These are phyloP conservation scores for Neocrepidodera transversa DNA, from an alignment of 2,888 invertebrate species.

Conservation along the genomic window DNA sequence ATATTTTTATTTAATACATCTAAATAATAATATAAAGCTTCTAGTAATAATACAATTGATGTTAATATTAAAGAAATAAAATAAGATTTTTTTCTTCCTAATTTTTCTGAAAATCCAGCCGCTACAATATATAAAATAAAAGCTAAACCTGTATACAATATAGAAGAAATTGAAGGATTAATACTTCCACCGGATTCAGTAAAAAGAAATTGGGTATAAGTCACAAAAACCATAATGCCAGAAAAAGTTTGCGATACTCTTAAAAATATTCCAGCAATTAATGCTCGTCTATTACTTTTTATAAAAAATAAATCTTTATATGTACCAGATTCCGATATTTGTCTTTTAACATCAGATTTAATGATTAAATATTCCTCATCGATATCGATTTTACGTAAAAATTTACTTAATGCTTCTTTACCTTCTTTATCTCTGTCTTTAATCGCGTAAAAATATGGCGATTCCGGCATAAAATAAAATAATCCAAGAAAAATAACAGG, in stretches of 20 bases:
- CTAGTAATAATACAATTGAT: constrained; percentile 31
- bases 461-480: constrained; percentile 70
- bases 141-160: constrained; percentile 42
- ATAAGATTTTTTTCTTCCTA: constrained; percentile 46
- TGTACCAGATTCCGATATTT: constrained; percentile 51
- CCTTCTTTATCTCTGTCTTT: constrained; percentile 44
- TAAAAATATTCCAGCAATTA: constrained; percentile 46
- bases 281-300: constrained; percentile 47
- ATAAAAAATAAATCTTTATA: constrained; percentile 50
- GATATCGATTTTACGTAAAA: constrained; percentile 44
- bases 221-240: constrained; percentile 47
- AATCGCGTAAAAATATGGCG: constrained; percentile 49
- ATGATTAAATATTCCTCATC: constrained; percentile 45
- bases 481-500: constrained; percentile 65
- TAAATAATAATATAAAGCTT: constrained; percentile 46
- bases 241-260: constrained; percentile 49
- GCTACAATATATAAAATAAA: constrained; percentile 39
- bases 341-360: constrained; percentile 48
- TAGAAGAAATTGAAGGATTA: constrained; percentile 28
- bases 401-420: constrained; percentile 40
- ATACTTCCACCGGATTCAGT: constrained; percentile 50
- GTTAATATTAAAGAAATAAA: constrained; percentile 44
- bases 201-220: constrained; percentile 52
- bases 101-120: constrained; percentile 42
- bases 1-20: constrained; percentile 38